Evolutionary conservation across 1,140 invertebrate species (phyloP).

Genomic region (Drusus annulatus): DNA sequence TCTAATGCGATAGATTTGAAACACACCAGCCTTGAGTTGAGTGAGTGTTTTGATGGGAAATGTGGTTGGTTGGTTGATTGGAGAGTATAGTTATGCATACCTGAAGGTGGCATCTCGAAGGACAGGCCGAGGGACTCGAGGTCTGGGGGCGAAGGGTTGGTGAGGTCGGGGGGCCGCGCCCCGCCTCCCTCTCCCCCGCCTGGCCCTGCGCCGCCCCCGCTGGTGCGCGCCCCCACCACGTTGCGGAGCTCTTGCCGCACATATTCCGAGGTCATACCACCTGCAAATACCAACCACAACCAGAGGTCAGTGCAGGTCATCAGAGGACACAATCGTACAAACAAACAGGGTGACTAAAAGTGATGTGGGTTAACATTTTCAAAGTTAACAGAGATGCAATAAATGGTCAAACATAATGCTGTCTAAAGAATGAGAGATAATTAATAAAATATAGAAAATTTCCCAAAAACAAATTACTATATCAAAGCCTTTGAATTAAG

Average conservation of each 20-base stretch:
- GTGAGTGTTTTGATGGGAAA: too few species aligned
- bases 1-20: too few species aligned
- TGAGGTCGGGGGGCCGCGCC: slow-evolving; percentile 60
- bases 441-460: too few species aligned
- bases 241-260: slow-evolving; percentile 91
- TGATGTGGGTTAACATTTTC: too few species aligned
- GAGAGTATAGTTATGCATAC: slow-evolving; percentile 62
- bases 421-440: too few species aligned
- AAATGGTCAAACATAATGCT: too few species aligned
- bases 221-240: slow-evolving; percentile 86
- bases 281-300: slow-evolving; percentile 33
- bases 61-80: neutral
- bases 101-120: slow-evolving; percentile 78
- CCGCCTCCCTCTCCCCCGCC: slow-evolving; percentile 48
- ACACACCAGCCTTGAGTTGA: too few species aligned
- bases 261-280: slow-evolving; percentile 80
- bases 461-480: too few species aligned
- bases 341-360: too few species aligned
- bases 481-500: too few species aligned
- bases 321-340: neutral
- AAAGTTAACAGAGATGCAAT: too few species aligned
- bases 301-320: neutral
- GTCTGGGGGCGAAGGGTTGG: slow-evolving; percentile 69
- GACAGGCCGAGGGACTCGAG: slow-evolving; percentile 79
- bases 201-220: slow-evolving; percentile 59